Evolutionary conservation across 2,888 invertebrate species (phyloP), one percentile per base, ranked within the genome.

Genomic region (Clunio marinus): DNA sequence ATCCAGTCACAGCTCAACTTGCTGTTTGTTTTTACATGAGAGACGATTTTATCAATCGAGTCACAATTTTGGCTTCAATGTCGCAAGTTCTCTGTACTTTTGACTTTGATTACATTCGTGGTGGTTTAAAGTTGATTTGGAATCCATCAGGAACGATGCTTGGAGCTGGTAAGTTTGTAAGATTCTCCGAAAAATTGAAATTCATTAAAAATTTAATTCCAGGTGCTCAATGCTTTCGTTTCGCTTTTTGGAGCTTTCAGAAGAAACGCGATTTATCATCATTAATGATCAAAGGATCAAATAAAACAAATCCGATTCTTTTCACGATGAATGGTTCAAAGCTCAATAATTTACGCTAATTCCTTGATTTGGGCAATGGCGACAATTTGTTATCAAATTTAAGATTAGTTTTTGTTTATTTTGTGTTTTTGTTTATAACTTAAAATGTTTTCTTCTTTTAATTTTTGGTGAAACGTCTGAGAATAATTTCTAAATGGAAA

Each of bases 41-140:
- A 63, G 63, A 63, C 2, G 63, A 63, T 28, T 63, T 15, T 27
- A 46, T 63, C 27, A 63, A 63, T 46, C 63, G 63, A n/a, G 63
- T 63, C 5, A 45, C 46, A 10, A 27, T 63, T 2, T 10, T 63
- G 5, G 63, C 63, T 27, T 63, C 63, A 17, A 63, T 63, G 63
- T 37, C 37, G 7, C 63, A 63, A 20, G 63, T 63, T 0, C 45
- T 63, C 37, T 45, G 27, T 27, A 37, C 63, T 15, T 63, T 63
- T 27, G 63, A 63, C 20, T 63, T 63, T 15, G 63, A 63, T 27
- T 63, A 63, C 46, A 46, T 63, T 20, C 17, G 46, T 8, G 63
- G 63, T 10, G 63, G 63, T 1, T 10, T 63, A 7, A 63, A 63
- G 46, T 20, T 63, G 4, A 17, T 63, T 15, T 63, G 63, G 63